Evolutionary conservation across 2,888 invertebrate genomes (phyloP).

Genomic region (Heliconius sara): DNA sequence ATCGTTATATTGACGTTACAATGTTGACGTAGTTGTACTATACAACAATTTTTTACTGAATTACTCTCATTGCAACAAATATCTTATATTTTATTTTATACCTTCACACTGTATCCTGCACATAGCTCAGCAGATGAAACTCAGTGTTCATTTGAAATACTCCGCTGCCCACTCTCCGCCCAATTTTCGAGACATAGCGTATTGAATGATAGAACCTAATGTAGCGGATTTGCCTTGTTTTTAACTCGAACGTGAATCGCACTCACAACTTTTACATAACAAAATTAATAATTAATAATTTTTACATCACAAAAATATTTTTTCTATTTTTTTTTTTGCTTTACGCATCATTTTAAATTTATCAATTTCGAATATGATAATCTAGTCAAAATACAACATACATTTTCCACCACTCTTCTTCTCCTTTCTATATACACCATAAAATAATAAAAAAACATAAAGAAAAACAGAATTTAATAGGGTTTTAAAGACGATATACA

Average conservation of each 20-base stretch:
- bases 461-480: not conserved
- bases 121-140: no score
- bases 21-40: not conserved
- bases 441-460: not conserved
- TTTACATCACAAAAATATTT: no score
- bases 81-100: not conserved
- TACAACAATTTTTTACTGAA: not conserved
- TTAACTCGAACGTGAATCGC: not conserved
- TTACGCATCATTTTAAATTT: no score
- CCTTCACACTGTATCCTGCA: not conserved
- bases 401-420: no score
- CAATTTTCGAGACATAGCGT: not conserved
- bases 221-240: not conserved
- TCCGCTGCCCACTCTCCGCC: not conserved
- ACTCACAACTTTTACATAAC: no score
- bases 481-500: not conserved
- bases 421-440: not conserved
- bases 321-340: no score
- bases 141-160: not conserved
- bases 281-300: no score
- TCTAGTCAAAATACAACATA: no score
- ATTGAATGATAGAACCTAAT: not conserved
- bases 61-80: not conserved
- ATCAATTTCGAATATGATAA: no score
- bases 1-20: not conserved